Conservation (phyloP, 2,113 vertebrate genomes). For the Lanius collurio region DNA sequence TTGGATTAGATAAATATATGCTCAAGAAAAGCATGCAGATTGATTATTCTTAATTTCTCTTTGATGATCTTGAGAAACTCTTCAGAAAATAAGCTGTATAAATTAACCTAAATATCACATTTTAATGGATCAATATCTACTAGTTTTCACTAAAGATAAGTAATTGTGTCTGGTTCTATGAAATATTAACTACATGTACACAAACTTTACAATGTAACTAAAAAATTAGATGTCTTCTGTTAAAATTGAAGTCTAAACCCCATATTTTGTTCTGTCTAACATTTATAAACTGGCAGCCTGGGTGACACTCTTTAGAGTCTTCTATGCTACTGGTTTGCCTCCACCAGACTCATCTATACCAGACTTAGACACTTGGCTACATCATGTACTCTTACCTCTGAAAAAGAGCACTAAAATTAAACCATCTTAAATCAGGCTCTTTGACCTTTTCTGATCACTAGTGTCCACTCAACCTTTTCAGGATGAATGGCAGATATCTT, state of each 20-base stretch:
- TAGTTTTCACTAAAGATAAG: background rate
- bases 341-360: background rate
- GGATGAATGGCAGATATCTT: constrained; percentile 71
- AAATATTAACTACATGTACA: background rate
- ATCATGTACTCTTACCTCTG: background rate
- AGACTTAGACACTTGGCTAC: background rate
- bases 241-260: background rate
- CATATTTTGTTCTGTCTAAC: background rate
- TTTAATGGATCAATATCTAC: background rate
- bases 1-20: background rate
- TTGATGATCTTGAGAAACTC: background rate
- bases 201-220: background rate
- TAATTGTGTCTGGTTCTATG: background rate
- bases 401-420: constrained; percentile 46
- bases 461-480: constrained; percentile 60
- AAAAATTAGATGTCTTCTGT: background rate
- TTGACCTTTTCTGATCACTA: constrained; percentile 70
- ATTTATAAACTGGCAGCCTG: background rate
- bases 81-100: background rate
- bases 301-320: background rate
- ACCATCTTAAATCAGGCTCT: constrained; percentile 55
- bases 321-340: background rate
- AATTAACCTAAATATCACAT: background rate
- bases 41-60: background rate
- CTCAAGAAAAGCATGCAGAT: background rate